Percentiles rank a stretch among this genome's conserved stretches.
phyloP scores from a whole-genome alignment of 2,113 vertebrate species.

The Centrocercus urophasianus region DNA sequence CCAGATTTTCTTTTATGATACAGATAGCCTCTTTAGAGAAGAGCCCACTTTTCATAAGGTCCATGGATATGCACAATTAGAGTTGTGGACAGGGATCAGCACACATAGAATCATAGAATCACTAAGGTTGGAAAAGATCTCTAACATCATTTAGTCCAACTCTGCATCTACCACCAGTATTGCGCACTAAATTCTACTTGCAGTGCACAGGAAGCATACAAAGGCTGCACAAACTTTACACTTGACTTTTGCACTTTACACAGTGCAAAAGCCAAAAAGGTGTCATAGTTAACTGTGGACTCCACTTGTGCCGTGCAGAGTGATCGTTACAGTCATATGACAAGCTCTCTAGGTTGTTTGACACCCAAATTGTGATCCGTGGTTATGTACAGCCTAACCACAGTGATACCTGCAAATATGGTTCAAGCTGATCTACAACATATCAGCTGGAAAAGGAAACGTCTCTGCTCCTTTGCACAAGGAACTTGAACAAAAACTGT shows the following conservation, averaged over 20 bases:
- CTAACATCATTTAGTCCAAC: too few relatives aligned
- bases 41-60: not conserved
- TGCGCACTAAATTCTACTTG: not conserved
- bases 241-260: too few relatives aligned
- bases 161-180: too few relatives aligned
- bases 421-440: slow-evolving; percentile 12
- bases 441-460: slow-evolving; percentile 24
- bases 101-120: too few relatives aligned
- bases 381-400: not conserved
- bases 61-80: not conserved
- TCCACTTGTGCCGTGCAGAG: accelerated
- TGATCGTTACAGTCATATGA: not conserved
- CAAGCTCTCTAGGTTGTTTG: slow-evolving; percentile 11
- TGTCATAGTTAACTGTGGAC: not conserved
- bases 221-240: not conserved
- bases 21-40: not conserved
- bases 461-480: slow-evolving; percentile 1
- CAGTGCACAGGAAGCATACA: not conserved
- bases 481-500: slow-evolving; percentile 24
- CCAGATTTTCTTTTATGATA: not conserved
- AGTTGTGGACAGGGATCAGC: not conserved
- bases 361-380: not conserved
- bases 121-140: too few relatives aligned
- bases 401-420: slow-evolving; percentile 33
- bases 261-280: not conserved